A percentile compares a stretch with the other conserved stretches of the same genome.
Conservation (phyloP, 2,113 vertebrate genomes). For the Colossoma macropomum region DNA sequence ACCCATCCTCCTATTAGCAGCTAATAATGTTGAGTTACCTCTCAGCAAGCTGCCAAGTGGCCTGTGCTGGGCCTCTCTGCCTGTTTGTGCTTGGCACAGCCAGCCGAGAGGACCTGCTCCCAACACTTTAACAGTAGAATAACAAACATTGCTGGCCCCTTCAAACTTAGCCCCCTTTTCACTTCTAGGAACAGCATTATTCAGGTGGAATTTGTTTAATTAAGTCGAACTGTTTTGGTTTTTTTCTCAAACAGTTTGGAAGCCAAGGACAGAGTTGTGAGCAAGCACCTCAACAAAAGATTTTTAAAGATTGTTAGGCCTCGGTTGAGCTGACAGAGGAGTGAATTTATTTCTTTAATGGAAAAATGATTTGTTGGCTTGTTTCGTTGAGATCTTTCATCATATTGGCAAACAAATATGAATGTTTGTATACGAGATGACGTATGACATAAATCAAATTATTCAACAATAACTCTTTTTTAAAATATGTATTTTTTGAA, state of each 20-base stretch:
- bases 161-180: conserved; percentile 30
- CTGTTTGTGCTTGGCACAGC: conserved; percentile 51
- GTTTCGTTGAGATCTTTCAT: no score
- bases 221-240: background rate
- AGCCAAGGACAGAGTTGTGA: background rate
- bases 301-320: background rate
- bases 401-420: no score
- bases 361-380: background rate
- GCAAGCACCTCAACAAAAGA: background rate
- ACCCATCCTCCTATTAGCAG: conserved; percentile 57
- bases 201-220: conserved; percentile 43
- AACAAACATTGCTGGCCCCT: conserved; percentile 45
- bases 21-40: conserved; percentile 58
- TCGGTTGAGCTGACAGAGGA: background rate
- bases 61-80: conserved; percentile 43
- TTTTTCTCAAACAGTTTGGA: background rate
- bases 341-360: background rate
- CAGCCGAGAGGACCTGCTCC: conserved; percentile 21
- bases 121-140: conserved; percentile 42
- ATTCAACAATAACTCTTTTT: no score
- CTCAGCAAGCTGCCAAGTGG: conserved; percentile 57
- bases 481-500: no score
- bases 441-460: no score
- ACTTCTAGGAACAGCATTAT: conserved; percentile 37
- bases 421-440: no score